These are phyloP conservation scores for Macrostomum lignano DNA, from an alignment of 1,140 invertebrate genomes.

Conservation along the genomic window DNA sequence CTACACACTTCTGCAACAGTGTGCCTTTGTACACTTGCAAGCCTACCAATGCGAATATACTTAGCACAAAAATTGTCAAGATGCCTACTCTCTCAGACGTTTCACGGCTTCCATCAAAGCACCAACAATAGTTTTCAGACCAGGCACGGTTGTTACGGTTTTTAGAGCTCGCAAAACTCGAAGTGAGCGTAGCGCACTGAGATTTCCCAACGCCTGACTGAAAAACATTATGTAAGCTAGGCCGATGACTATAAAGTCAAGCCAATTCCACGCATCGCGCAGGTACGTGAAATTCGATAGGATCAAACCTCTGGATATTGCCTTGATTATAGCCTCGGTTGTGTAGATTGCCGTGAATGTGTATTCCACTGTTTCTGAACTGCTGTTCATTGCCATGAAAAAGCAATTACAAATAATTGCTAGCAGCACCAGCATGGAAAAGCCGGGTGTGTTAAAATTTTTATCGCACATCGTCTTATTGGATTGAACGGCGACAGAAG, in stretches of 20 bases:
- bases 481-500: slow-evolving; percentile 84
- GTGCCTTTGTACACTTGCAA: slow-evolving; percentile 94
- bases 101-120: slow-evolving; percentile 96
- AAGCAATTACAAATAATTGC: slow-evolving; percentile 84
- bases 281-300: slow-evolving; percentile 79
- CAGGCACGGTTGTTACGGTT: slow-evolving; percentile 83
- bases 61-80: slow-evolving; percentile 86
- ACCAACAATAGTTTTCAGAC: slow-evolving; percentile 95
- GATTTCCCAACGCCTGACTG: slow-evolving; percentile 41
- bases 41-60: slow-evolving; percentile 86
- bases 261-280: slow-evolving; percentile 83
- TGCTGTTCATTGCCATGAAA: slow-evolving; percentile 73
- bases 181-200: slow-evolving; percentile 69
- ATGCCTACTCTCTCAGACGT: slow-evolving; percentile 94
- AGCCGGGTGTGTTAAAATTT: slow-evolving; percentile 83
- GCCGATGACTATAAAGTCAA: slow-evolving; percentile 74
- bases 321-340: slow-evolving; percentile 73
- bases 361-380: slow-evolving; percentile 63
- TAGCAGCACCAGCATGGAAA: slow-evolving; percentile 68
- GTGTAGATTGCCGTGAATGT: slow-evolving; percentile 82
- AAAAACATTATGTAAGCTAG: slow-evolving; percentile 85
- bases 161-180: slow-evolving; percentile 70
- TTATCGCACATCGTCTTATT: slow-evolving; percentile 75
- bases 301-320: slow-evolving; percentile 71
- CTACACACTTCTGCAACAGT: slow-evolving; percentile 78